These are phyloP conservation scores for Corythornis vintsioides DNA, from an alignment of 2,113 vertebrate genomes.

Conservation along the genomic window DNA sequence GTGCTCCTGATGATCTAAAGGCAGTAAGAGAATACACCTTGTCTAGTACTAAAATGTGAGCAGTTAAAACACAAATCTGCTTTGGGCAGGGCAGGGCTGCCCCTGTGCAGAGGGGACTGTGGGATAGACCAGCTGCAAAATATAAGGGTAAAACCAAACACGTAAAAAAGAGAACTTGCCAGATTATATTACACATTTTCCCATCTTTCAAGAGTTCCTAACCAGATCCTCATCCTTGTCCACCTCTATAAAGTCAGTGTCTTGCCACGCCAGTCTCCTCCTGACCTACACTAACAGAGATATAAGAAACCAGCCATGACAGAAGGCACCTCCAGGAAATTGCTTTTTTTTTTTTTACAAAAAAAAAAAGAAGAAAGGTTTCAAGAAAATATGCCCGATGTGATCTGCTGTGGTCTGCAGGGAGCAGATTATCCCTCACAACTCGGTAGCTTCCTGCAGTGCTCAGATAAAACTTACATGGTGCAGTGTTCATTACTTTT, in stretches of 20 bases:
- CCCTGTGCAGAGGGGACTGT: background rate
- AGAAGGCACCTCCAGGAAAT: background rate
- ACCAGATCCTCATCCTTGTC: background rate
- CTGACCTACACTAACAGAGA: background rate
- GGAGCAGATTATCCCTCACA: background rate
- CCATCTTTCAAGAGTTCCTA: background rate
- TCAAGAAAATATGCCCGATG: background rate
- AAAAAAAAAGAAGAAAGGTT: background rate
- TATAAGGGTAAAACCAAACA: background rate
- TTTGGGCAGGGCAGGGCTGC: background rate
- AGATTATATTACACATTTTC: background rate
- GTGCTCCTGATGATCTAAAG: background rate
- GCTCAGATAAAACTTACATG: background rate
- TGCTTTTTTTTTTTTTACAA: background rate
- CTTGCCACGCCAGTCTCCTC: background rate
- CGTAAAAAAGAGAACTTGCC: background rate
- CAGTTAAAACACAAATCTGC: background rate
- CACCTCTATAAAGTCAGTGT: rapidly evolving
- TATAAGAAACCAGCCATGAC: background rate
- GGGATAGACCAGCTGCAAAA: background rate
- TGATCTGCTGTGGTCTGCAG: background rate
- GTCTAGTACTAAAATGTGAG: background rate
- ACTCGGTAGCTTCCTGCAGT: background rate
- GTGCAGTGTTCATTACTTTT: background rate
- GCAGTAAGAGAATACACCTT: rapidly evolving